These are phyloP conservation scores for Hipparchia sbordonii DNA, from an alignment of 2,888 invertebrate species.

Conservation along the genomic window DNA sequence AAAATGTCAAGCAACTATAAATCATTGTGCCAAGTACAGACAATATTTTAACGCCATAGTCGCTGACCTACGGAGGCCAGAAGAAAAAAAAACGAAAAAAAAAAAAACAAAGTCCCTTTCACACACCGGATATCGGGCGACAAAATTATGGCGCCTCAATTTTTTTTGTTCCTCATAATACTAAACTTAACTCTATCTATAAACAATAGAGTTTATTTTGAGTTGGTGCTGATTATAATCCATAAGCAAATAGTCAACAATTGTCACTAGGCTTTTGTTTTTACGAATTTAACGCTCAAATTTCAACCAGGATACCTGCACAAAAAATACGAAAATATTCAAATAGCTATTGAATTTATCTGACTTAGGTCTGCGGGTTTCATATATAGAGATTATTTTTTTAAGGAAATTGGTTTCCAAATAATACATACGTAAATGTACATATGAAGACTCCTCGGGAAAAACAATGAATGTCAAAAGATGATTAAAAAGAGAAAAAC, in stretches of 20 bases:
- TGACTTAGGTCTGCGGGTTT: not conserved
- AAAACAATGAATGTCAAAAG: too few relatives aligned
- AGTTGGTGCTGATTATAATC: conserved; percentile 17
- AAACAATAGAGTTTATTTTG: conserved; percentile 34
- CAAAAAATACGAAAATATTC: conserved; percentile 30
- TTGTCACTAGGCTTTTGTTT: conserved; percentile 46
- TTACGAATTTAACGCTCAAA: conserved; percentile 42
- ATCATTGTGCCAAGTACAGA: conserved; percentile 63
- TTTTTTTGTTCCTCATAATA: conserved; percentile 50
- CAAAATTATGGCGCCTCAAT: conserved; percentile 71
- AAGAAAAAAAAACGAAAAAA: conserved; percentile 48
- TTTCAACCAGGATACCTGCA: conserved; percentile 34
- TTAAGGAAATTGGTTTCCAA: too few relatives aligned
- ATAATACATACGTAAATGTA: too few relatives aligned
- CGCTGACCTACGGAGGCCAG: conserved; percentile 60
- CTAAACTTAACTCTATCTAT: conserved; percentile 32
- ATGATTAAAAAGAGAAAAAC: too few relatives aligned
- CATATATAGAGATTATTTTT: too few relatives aligned
- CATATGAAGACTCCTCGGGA: too few relatives aligned
- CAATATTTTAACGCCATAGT: conserved; percentile 59
- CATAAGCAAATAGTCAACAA: conserved; percentile 22
- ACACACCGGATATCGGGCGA: conserved; percentile 76
- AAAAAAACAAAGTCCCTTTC: conserved; percentile 46
- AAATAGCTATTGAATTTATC: conserved; percentile 17
- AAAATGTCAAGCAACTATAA: conserved; percentile 59